These are phyloP conservation scores for Microcebus jonahi DNA, from an alignment of 2,113 vertebrate genomes.

Conservation along the genomic window DNA sequence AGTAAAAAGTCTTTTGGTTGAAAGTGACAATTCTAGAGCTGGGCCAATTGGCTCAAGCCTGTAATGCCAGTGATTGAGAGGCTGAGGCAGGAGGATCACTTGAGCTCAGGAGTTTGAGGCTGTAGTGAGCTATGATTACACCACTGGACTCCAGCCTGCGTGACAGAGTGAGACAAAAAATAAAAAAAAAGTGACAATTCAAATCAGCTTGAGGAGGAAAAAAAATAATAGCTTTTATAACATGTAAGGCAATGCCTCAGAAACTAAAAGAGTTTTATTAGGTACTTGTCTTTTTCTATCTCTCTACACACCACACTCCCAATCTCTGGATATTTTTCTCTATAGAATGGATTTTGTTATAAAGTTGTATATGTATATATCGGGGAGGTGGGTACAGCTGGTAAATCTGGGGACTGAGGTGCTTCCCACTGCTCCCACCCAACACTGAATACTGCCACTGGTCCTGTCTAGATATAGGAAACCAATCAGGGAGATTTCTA, in stretches of 20 bases:
- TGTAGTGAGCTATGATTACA: no score
- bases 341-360: conserved; percentile 20
- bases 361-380: not conserved
- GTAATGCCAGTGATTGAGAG: not conserved
- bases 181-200: not conserved
- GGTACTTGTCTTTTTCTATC: not conserved
- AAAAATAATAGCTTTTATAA: not conserved
- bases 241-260: conserved; percentile 6
- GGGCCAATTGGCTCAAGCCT: not conserved
- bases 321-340: not conserved
- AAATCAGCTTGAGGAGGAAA: not conserved
- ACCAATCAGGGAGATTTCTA: not conserved
- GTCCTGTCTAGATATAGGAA: not conserved
- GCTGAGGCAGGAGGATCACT: not conserved
- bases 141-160: not conserved
- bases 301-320: not conserved
- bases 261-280: conserved; percentile 30
- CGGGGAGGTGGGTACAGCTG: not conserved
- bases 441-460: not conserved
- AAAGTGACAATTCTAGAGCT: no score
- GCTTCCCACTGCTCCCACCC: not conserved
- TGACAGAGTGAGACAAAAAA: not conserved
- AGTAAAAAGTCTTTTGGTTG: conserved; percentile 8
- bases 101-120: not conserved
- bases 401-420: not conserved